Percentiles rank a stretch among this genome's conserved stretches.
Evolutionary conservation across 2,888 invertebrate genomes (phyloP).

Genomic region (Bursaphelenchus okinawaensis): DNA sequence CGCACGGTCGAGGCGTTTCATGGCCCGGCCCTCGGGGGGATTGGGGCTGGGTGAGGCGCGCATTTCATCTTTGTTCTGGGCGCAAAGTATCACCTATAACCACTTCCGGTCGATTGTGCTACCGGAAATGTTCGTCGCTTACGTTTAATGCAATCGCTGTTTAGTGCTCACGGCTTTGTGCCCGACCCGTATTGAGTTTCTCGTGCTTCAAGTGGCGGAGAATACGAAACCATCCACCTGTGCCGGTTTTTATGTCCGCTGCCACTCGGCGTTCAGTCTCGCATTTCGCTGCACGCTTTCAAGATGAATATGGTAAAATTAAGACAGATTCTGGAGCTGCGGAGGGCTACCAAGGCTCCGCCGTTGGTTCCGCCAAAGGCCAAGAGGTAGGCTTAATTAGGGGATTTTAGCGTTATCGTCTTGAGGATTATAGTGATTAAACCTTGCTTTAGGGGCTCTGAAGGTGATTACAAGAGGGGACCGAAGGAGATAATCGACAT

Average conservation of each 20-base stretch:
- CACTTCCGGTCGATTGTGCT: not conserved
- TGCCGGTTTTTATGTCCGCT: too few relatives aligned
- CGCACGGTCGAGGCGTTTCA: not conserved
- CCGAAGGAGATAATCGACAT: conserved; percentile 32
- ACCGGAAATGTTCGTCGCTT: not conserved
- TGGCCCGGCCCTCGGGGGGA: not conserved
- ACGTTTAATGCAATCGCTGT: not conserved
- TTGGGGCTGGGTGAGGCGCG: not conserved
- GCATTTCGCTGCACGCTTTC: conserved; percentile 3
- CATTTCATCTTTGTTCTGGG: not conserved
- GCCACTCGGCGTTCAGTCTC: too few relatives aligned
- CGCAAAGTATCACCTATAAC: not conserved
- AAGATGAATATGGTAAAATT: conserved; percentile 48
- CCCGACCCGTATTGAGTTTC: not conserved
- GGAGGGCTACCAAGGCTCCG: conserved; percentile 41
- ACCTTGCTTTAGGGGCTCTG: conserved; percentile 15
- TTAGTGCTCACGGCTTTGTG: not conserved
- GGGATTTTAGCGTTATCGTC: not conserved
- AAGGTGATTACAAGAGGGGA: conserved; percentile 18
- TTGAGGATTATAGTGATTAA: not conserved
- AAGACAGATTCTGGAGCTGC: conserved; percentile 44
- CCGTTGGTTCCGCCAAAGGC: conserved; percentile 40
- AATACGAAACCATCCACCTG: not conserved
- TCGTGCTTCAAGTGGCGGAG: not conserved
- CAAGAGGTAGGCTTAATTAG: conserved; percentile 22